phyloP scores from a whole-genome alignment of 2,797 vertebrate genomes.

The Anabas testudineus region DNA sequence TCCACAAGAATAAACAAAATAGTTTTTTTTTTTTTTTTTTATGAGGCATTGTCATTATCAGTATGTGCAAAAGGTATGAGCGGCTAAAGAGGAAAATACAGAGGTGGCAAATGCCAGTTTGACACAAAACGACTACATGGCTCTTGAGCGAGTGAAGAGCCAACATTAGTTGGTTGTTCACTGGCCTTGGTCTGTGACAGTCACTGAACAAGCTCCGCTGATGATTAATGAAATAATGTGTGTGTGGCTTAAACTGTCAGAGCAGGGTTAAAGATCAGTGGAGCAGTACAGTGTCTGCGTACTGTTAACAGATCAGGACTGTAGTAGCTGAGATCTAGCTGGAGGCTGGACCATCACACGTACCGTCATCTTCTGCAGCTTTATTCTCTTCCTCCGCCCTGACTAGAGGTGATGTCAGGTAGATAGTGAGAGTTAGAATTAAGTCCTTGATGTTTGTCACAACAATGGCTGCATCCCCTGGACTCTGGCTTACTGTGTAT shows the following conservation, averaged over 20 bases:
- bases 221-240: slow-evolving; percentile 25
- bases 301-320: slow-evolving; percentile 48
- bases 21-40: no score
- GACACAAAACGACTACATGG: slow-evolving; percentile 54
- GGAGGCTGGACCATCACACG: slow-evolving; percentile 34
- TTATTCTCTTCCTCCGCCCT: slow-evolving; percentile 86
- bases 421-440: slow-evolving; percentile 88
- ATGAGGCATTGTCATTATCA: slow-evolving; percentile 55
- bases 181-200: slow-evolving; percentile 52
- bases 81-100: slow-evolving; percentile 44
- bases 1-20: slow-evolving; percentile 59
- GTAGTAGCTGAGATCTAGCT: slow-evolving; percentile 24
- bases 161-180: slow-evolving; percentile 64
- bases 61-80: slow-evolving; percentile 59
- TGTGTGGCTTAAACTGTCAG: slow-evolving; percentile 13
- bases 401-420: slow-evolving; percentile 93
- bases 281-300: slow-evolving; percentile 57
- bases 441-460: slow-evolving; percentile 91
- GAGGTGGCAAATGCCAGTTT: slow-evolving; percentile 38
- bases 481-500: slow-evolving; percentile 87
- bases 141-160: slow-evolving; percentile 70
- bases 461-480: slow-evolving; percentile 87
- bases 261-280: slow-evolving; percentile 47
- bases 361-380: slow-evolving; percentile 55
- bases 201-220: slow-evolving; percentile 67